Conservation (phyloP, 2,888 invertebrate species). For the Caenorhabditis uteleia region DNA sequence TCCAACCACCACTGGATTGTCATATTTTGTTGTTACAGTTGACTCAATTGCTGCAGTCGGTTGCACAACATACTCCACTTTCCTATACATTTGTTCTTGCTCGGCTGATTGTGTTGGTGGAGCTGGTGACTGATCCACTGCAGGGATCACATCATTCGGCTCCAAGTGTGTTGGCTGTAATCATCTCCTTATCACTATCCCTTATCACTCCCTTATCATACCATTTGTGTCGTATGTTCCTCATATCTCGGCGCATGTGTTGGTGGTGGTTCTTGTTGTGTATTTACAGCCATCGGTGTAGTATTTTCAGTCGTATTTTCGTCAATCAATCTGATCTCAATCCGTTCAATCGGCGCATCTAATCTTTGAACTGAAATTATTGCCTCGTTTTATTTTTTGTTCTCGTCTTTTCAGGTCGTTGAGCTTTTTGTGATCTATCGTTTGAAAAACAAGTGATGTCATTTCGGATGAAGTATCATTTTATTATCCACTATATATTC, state of each 20-base stretch:
- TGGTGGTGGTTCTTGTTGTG: not conserved
- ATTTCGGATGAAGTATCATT: not conserved
- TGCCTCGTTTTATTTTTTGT: too few species aligned
- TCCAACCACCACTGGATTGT: slow-evolving; percentile 27
- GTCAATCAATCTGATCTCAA: slow-evolving; percentile 58
- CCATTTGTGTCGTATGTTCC: not conserved
- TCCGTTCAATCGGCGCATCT: slow-evolving; percentile 53
- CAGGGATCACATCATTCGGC: too few species aligned
- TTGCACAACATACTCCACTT: slow-evolving; percentile 32
- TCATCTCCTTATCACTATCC: not conserved
- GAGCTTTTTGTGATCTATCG: not conserved
- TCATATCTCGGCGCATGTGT: slow-evolving; percentile 1
- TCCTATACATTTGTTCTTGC: slow-evolving; percentile 28
- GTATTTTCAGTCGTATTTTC: slow-evolving; percentile 32
- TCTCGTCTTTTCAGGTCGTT: not conserved
- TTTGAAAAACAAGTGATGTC: not conserved
- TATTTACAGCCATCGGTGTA: not conserved
- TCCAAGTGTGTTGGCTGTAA: too few species aligned
- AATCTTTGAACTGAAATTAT: slow-evolving; percentile 40
- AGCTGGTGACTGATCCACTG: slow-evolving; percentile 7
- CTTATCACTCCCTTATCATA: not conserved
- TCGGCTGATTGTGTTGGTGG: too few species aligned
- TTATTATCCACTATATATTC: too few species aligned
- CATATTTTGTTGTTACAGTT: slow-evolving; percentile 1
- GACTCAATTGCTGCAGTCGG: slow-evolving; percentile 9